Evolutionary conservation across 2,113 vertebrate species (phyloP).

Genomic region (Carassius auratus): DNA sequence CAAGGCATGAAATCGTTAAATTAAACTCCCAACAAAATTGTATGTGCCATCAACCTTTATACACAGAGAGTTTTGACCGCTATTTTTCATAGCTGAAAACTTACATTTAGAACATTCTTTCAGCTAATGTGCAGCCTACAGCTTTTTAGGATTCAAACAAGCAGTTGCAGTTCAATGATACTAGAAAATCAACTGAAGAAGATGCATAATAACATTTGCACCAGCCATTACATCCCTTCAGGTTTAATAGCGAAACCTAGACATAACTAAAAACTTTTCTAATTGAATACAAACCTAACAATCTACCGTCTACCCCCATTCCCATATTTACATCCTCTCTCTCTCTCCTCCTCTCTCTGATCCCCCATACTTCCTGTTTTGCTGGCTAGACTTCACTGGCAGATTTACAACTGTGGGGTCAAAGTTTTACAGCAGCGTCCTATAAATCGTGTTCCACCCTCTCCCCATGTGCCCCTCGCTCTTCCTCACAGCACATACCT

Average conservation of each 20-base stretch:
- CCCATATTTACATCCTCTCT: neutral
- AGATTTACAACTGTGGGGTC: constrained; percentile 81
- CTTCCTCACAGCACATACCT: constrained; percentile 61
- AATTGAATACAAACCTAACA: constrained; percentile 11
- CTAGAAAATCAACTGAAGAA: neutral
- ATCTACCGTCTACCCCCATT: neutral
- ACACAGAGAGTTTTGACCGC: neutral
- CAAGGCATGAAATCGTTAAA: neutral
- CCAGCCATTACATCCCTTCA: neutral
- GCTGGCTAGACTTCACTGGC: constrained; percentile 80
- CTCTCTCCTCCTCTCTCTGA: constrained; percentile 21
- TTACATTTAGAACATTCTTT: neutral
- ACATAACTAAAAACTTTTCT: neutral
- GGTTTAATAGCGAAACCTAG: constrained; percentile 6
- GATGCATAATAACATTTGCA: neutral
- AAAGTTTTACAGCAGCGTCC: constrained; percentile 80
- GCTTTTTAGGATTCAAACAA: neutral
- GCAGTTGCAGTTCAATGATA: neutral
- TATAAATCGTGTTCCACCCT: constrained; percentile 73
- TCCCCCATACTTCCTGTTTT: constrained; percentile 77
- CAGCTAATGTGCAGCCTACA: neutral
- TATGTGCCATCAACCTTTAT: neutral
- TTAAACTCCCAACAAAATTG: neutral
- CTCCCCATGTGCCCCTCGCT: constrained; percentile 39
- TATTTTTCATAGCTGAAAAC: neutral